phyloP scores from a whole-genome alignment of 1,140 invertebrate genomes.

The Triops cancriformis region DNA sequence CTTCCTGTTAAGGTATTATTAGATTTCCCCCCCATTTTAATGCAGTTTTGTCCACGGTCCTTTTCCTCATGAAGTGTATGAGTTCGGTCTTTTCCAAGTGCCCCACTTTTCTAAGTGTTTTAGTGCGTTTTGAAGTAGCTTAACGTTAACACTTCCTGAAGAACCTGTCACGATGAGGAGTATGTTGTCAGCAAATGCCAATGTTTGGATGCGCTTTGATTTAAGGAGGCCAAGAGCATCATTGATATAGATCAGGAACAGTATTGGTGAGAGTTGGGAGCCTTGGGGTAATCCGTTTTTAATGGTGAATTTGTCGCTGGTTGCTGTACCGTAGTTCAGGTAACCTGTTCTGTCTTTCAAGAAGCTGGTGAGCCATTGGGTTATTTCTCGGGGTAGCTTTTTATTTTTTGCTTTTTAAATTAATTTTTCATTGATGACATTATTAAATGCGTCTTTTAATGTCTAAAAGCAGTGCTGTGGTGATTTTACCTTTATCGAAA shows the following conservation, averaged over 20 bases:
- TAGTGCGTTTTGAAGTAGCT: too few relatives aligned
- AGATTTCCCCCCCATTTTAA: not conserved
- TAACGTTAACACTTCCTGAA: too few relatives aligned
- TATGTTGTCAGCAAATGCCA: too few relatives aligned
- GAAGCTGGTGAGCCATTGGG: too few relatives aligned
- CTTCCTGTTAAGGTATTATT: not conserved
- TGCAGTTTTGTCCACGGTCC: not conserved
- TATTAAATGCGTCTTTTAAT: not conserved
- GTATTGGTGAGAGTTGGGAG: not conserved
- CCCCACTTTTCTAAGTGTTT: too few relatives aligned
- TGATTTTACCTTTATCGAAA: too few relatives aligned
- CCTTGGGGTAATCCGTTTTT: slow-evolving; percentile 14
- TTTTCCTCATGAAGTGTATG: not conserved
- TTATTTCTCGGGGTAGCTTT: not conserved
- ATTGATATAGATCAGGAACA: not conserved
- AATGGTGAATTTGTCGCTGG: not conserved
- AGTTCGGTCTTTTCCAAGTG: not conserved
- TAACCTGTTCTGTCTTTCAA: not conserved
- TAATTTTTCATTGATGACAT: not conserved
- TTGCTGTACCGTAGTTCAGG: not conserved
- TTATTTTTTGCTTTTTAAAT: not conserved
- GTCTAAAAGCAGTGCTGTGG: not conserved
- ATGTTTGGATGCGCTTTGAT: not conserved
- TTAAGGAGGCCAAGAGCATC: not conserved
- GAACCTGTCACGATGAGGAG: too few relatives aligned